These are phyloP conservation scores for Pygmarrhopalites habei DNA, from an alignment of 1,140 invertebrate genomes.

Conservation along the genomic window DNA sequence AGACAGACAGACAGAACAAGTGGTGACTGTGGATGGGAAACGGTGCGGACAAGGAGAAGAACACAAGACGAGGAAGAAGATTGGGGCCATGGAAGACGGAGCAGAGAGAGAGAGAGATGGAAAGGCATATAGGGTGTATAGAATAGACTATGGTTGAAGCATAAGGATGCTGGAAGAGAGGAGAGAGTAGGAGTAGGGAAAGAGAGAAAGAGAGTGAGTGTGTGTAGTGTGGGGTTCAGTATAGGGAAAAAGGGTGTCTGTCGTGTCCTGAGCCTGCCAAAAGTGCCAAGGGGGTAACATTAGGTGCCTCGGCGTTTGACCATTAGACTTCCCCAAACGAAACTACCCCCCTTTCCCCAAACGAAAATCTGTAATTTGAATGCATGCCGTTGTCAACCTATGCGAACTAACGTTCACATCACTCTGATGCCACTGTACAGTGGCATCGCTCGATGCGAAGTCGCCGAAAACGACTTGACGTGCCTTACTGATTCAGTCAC, in stretches of 20 bases:
- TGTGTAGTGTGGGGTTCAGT: not conserved
- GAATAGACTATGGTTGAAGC: not conserved
- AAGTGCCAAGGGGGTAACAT: constrained; percentile 24
- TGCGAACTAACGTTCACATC: constrained; percentile 37
- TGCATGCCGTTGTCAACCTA: constrained; percentile 40
- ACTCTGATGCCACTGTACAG: too few relatives aligned
- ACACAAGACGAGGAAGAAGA: not conserved
- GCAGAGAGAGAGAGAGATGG: not conserved
- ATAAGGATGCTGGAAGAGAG: not conserved
- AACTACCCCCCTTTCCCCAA: too few relatives aligned
- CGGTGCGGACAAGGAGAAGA: not conserved
- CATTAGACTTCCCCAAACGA: constrained; percentile 33
- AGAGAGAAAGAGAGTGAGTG: not conserved
- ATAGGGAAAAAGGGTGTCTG: not conserved
- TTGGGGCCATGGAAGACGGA: not conserved
- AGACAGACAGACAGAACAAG: not conserved
- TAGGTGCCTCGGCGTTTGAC: too few relatives aligned
- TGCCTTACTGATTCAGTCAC: constrained; percentile 40
- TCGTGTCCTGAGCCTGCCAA: not conserved
- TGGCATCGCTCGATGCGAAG: constrained; percentile 34
- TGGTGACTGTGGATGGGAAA: not conserved
- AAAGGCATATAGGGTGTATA: not conserved
- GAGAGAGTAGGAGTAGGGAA: not conserved
- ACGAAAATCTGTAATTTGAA: too few relatives aligned
- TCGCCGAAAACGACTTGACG: constrained; percentile 40